Percentiles rank a stretch among this genome's conserved stretches.
Evolutionary conservation across 2,888 invertebrate species (phyloP).

Genomic region (Eremobia ochroleuca): DNA sequence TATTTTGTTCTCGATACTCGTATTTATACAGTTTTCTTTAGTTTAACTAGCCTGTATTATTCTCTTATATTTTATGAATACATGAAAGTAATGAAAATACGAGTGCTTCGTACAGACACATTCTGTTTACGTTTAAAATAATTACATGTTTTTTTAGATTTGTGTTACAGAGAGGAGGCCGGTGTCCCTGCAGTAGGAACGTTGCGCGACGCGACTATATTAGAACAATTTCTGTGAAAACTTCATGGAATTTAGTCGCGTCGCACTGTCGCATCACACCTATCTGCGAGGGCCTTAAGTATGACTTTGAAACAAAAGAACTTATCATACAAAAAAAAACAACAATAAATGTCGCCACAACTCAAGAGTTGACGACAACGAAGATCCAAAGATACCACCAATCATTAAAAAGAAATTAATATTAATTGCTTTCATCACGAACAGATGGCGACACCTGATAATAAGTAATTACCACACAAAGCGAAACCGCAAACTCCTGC

Average conservation of each 20-base stretch:
- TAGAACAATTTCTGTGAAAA: background rate
- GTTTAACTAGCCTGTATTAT: background rate
- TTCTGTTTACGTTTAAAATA: background rate
- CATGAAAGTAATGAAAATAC: background rate
- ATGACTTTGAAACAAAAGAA: background rate
- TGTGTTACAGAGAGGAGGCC: background rate
- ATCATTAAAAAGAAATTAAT: constrained; percentile 48
- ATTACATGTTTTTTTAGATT: background rate
- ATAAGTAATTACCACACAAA: constrained; percentile 40
- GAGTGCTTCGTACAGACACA: background rate
- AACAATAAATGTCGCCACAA: constrained; percentile 1
- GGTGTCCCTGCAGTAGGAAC: background rate
- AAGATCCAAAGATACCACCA: constrained; percentile 20
- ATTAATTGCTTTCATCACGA: constrained; percentile 54
- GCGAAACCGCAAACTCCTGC: constrained; percentile 45
- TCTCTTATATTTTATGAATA: background rate
- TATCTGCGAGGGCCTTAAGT: background rate
- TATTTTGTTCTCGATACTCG: background rate
- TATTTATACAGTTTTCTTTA: background rate
- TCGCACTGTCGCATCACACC: background rate
- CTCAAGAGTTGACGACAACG: constrained; percentile 17
- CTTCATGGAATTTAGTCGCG: background rate
- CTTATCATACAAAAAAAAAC: background rate
- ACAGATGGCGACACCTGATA: constrained; percentile 45
- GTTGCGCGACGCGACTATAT: background rate